phyloP scores from a whole-genome alignment of 2,888 invertebrate species.

The Lasioglossum marginatum region DNA sequence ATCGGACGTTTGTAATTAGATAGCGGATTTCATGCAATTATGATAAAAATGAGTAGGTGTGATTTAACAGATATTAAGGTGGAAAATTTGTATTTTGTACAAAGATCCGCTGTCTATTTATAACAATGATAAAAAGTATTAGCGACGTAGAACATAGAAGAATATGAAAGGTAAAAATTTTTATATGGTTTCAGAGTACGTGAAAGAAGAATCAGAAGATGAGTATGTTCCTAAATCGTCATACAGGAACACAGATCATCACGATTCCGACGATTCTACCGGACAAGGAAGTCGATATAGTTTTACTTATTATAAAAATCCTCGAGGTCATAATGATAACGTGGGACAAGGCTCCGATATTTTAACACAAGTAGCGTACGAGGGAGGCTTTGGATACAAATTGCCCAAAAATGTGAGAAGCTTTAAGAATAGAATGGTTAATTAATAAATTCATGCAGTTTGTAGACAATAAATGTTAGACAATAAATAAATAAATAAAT shows the following conservation, averaged over 20 bases:
- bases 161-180: not conserved
- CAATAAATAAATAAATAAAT: too few relatives aligned
- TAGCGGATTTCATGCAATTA: too few relatives aligned
- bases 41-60: too few relatives aligned
- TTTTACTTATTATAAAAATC: constrained; percentile 43
- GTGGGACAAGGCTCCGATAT: constrained; percentile 59
- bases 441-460: not conserved
- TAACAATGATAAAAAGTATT: not conserved
- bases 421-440: not conserved
- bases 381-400: constrained; percentile 70
- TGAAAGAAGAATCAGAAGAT: constrained; percentile 72
- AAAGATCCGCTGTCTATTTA: too few relatives aligned
- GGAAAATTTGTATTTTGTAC: too few relatives aligned
- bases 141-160: not conserved
- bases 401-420: constrained; percentile 40
- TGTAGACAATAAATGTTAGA: not conserved
- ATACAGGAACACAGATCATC: constrained; percentile 26
- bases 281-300: constrained; percentile 45
- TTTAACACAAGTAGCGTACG: constrained; percentile 40
- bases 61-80: too few relatives aligned
- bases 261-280: constrained; percentile 50
- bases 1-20: not conserved
- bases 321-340: constrained; percentile 53
- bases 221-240: constrained; percentile 48
- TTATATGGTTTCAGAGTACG: constrained; percentile 67